A percentile compares a stretch with the other conserved stretches of the same genome.
These are phyloP conservation scores for Stegophylla sp. DNA, from an alignment of 2,888 invertebrate genomes.

Conservation along the genomic window DNA sequence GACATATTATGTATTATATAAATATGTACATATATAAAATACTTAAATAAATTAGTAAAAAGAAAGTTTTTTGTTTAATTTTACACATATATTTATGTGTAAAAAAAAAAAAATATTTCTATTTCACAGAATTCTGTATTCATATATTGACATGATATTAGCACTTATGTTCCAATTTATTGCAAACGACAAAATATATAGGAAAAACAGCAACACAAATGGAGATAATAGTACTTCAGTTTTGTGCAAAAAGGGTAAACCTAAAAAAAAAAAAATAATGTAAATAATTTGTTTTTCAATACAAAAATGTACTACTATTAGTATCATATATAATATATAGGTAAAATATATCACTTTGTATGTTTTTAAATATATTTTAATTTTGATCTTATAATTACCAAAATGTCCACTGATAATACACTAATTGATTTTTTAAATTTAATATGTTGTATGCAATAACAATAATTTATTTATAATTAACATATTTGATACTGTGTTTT, in stretches of 20 bases:
- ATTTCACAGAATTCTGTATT: conserved; percentile 75
- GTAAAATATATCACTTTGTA: no score
- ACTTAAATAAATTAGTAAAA: conserved; percentile 28
- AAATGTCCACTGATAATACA: no score
- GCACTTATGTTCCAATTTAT: conserved; percentile 85
- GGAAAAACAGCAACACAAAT: conserved; percentile 77
- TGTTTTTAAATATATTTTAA: no score
- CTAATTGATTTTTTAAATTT: no score
- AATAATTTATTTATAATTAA: no score
- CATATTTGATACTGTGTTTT: no score
- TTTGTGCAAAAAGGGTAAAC: conserved; percentile 84
- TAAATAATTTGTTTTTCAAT: conserved; percentile 1
- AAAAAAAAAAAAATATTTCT: conserved; percentile 7
- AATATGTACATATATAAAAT: background rate
- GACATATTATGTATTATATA: conserved; percentile 27
- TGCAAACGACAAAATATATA: conserved; percentile 79
- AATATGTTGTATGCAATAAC: no score
- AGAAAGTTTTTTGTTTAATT: conserved; percentile 22
- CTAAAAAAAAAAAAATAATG: conserved; percentile 68
- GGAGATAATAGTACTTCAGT: conserved; percentile 85
- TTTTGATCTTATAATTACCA: no score
- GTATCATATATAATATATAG: no score
- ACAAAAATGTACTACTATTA: no score
- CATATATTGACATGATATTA: conserved; percentile 83
- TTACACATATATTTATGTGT: background rate